phyloP scores from a whole-genome alignment of 2,888 invertebrate species.

The Dasysyrphus albostriatus region DNA sequence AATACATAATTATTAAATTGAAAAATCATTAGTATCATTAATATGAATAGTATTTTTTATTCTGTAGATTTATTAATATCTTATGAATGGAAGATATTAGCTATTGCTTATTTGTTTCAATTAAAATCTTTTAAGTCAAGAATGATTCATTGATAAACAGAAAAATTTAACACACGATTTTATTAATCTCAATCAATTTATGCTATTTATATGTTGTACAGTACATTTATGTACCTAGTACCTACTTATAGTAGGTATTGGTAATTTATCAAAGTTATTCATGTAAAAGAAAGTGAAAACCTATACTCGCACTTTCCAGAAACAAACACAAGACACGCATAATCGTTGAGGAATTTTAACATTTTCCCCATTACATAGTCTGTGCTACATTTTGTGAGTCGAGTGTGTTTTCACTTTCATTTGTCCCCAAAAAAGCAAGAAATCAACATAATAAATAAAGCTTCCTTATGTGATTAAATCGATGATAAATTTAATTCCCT shows the following conservation, averaged over 20 bases:
- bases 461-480: slow-evolving; percentile 48
- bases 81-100: no score
- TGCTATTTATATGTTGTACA: no score
- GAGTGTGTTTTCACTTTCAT: slow-evolving; percentile 65
- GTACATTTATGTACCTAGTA: neutral
- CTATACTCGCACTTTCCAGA: slow-evolving; percentile 36
- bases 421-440: slow-evolving; percentile 34
- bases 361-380: slow-evolving; percentile 55
- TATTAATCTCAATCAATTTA: neutral
- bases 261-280: slow-evolving; percentile 17
- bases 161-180: neutral
- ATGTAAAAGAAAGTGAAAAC: slow-evolving; percentile 54
- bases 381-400: neutral
- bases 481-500: slow-evolving; percentile 48
- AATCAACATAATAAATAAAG: slow-evolving; percentile 39
- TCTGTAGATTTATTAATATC: no score
- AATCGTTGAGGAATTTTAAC: slow-evolving; percentile 40
- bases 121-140: neutral
- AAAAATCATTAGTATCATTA: no score
- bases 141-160: slow-evolving; percentile 3
- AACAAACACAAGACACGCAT: slow-evolving; percentile 8
- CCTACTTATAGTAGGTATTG: neutral
- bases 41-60: no score
- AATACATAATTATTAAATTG: no score
- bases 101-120: no score